Evolutionary conservation across 2,888 invertebrate species (phyloP), one percentile per base, ranked within the genome.

Genomic region (Dioctria rufipes): DNA sequence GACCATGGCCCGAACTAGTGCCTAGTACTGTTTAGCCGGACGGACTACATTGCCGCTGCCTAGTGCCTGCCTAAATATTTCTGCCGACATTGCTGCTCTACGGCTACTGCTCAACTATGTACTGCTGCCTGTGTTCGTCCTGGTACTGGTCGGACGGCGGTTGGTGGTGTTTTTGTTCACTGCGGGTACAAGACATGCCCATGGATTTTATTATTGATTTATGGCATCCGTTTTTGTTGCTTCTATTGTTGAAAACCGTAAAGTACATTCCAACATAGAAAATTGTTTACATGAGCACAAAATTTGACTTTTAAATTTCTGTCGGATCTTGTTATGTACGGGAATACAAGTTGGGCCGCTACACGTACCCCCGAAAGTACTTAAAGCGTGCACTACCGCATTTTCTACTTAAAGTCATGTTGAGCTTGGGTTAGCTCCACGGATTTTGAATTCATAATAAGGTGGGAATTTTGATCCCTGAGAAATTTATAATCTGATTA

Each of bases 181-280:
- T 54, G 54, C 54, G 65, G 63, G 65, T 46, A 80, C 51, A 80
- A 73, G 69, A 80, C 63, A 80, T 80, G 73, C 71, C 80, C 80
- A 82, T 81, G 82, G 82, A 82, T 82, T 81, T 82, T 81, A 81
- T 78, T 82, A 80, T 81, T 82, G 82, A 82, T 82, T 82, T 82
- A 82, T 82, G 81, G 66, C 80, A 75, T 82, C 82, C 82, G 81
- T 82, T 82, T 82, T 82, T 81, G 78, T 78, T 73, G 77, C 40
- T 80, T 60, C 49, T 80, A 69, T 80, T 80, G 77, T 77, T 77
- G 63, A 77, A 77, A 77, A 77, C 77, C 63, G 49, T 77, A 77
- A 77, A 77, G 63, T 77, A 77, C 77, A 77, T 77, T 77, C 77
- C 77, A 77, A 63, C 77, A 77, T 77, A 77, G 77, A 51, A 80